Evolutionary conservation across 2,797 vertebrate species (phyloP).

Genomic region (Lophius americanus): DNA sequence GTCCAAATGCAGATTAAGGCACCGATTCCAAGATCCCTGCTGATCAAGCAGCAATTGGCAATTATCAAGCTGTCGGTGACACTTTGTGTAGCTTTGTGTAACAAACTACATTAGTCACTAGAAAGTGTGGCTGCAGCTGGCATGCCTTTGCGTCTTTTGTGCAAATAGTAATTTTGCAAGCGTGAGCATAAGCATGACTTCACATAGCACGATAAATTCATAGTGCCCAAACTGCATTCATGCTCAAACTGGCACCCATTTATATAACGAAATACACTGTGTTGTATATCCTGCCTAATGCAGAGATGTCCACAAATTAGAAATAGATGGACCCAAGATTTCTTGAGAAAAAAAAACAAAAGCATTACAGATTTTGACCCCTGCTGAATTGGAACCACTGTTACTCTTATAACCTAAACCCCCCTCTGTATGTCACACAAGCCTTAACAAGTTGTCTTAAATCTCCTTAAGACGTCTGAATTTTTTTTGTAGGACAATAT

Average conservation of each 20-base stretch:
- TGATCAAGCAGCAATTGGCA: conserved; percentile 48
- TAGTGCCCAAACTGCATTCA: background rate
- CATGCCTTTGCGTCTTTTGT: background rate
- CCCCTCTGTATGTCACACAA: too few species aligned
- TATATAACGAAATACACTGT: background rate
- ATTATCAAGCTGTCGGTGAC: conserved; percentile 43
- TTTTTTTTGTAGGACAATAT: background rate
- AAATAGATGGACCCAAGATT: too few species aligned
- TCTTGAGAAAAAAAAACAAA: too few species aligned
- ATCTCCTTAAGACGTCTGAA: background rate
- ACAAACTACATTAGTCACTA: conserved; percentile 13
- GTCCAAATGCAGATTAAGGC: conserved; percentile 28
- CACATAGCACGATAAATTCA: background rate
- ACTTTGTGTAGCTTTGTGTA: conserved; percentile 23
- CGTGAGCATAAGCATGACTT: background rate
- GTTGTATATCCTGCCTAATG: background rate
- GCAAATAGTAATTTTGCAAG: conserved; percentile 15
- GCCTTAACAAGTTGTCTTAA: too few species aligned
- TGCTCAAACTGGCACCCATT: background rate
- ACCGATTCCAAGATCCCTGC: conserved; percentile 29
- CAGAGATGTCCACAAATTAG: background rate
- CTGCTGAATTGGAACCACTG: too few species aligned
- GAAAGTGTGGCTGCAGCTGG: conserved; percentile 20
- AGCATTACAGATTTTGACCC: too few species aligned
- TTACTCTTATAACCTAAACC: too few species aligned